Evolutionary conservation across 2,797 vertebrate species (phyloP).

Genomic region (Holocentrus rufus): DNA sequence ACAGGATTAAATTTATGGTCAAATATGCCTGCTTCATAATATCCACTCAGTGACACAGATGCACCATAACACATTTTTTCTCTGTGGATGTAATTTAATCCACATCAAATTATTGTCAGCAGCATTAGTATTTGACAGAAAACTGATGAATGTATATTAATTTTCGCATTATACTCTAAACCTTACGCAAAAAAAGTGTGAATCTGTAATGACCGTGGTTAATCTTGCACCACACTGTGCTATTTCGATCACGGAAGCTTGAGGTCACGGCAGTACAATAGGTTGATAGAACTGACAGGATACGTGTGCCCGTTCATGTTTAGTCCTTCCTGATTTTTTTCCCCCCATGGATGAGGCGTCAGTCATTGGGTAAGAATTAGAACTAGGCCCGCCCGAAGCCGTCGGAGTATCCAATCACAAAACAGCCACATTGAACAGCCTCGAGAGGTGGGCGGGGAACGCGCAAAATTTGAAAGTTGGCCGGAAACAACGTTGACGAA

Average conservation of each 20-base stretch:
- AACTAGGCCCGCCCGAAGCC: constrained; percentile 27
- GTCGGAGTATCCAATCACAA: constrained; percentile 56
- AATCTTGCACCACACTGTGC: background rate
- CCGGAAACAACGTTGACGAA: constrained; percentile 70
- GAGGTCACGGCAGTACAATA: too few relatives aligned
- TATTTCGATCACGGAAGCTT: too few relatives aligned
- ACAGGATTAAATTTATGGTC: too few relatives aligned
- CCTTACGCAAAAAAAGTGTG: too few relatives aligned
- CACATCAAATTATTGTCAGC: too few relatives aligned
- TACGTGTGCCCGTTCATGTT: too few relatives aligned
- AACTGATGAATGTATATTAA: background rate
- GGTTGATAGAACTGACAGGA: too few relatives aligned
- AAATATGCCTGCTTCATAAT: background rate
- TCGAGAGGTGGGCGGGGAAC: constrained; percentile 48
- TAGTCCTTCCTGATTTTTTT: too few relatives aligned
- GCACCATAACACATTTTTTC: too few relatives aligned
- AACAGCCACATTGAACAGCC: background rate
- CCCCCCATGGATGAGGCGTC: background rate
- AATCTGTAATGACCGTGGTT: background rate
- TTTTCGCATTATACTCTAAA: too few relatives aligned
- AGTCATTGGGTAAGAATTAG: constrained; percentile 55
- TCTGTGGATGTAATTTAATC: too few relatives aligned
- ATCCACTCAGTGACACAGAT: background rate
- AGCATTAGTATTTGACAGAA: background rate
- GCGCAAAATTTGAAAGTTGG: constrained; percentile 86